These are phyloP conservation scores for Calycopis cecrops DNA, from an alignment of 1,140 invertebrate species.

Conservation along the genomic window DNA sequence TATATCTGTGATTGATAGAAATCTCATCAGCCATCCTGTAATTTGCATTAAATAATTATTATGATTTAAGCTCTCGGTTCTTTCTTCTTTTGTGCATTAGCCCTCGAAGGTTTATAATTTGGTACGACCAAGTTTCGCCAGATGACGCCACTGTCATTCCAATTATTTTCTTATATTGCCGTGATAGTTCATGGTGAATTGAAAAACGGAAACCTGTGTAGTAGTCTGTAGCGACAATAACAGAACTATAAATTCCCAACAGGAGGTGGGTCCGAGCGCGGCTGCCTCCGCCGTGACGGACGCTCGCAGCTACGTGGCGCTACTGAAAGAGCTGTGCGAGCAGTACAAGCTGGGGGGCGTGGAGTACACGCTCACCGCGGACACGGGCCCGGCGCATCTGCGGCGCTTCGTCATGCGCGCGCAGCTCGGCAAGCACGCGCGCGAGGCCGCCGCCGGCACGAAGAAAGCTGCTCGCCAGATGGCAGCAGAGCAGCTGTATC, in stretches of 20 bases:
- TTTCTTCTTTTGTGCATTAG: too few species aligned
- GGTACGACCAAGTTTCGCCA: too few species aligned
- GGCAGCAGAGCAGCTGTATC: conserved; percentile 54
- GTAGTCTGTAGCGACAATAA: too few species aligned
- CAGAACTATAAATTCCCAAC: conserved; percentile 8
- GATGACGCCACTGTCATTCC: too few species aligned
- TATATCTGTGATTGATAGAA: too few species aligned
- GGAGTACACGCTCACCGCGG: conserved; percentile 45
- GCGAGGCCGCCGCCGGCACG: conserved; percentile 45
- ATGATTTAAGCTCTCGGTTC: too few species aligned
- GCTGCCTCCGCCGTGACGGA: conserved; percentile 15
- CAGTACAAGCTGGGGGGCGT: conserved; percentile 43
- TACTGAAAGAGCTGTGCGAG: conserved; percentile 54
- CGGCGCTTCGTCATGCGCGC: conserved; percentile 49
- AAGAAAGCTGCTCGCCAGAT: conserved; percentile 55
- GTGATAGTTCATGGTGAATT: too few species aligned
- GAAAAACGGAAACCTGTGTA: too few species aligned
- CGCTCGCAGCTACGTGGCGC: conserved; percentile 44
- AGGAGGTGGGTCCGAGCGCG: conserved; percentile 1
- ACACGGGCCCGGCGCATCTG: conserved; percentile 58
- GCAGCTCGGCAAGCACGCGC: conserved; percentile 39
- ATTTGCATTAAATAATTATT: too few species aligned
- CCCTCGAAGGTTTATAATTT: too few species aligned
- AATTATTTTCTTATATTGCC: too few species aligned
- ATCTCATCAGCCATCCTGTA: not conserved